phyloP scores from a whole-genome alignment of 2,888 invertebrate genomes.

The Polydrusus tereticollis region DNA sequence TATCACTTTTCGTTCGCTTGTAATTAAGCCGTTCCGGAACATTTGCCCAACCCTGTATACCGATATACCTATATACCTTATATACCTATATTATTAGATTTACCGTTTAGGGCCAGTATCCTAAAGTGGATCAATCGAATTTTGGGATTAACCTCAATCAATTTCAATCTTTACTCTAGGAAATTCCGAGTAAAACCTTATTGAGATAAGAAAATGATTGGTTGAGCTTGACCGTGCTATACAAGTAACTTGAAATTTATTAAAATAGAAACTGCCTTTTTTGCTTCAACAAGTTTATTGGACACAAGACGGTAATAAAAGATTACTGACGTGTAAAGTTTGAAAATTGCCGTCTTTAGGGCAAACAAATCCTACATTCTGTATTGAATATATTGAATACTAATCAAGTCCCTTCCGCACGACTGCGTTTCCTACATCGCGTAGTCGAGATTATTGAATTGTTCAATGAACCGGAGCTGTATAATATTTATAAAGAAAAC shows the following conservation, averaged over 20 bases:
- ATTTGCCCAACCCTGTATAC: too few relatives aligned
- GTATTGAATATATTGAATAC: conserved; percentile 22
- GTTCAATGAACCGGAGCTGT: conserved; percentile 3
- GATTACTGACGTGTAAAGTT: conserved; percentile 17
- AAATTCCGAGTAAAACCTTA: too few relatives aligned
- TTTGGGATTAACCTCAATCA: too few relatives aligned
- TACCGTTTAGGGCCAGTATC: too few relatives aligned
- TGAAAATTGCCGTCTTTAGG: conserved; percentile 18
- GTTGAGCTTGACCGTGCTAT: neutral
- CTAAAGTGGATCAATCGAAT: too few relatives aligned
- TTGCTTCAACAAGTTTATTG: conserved; percentile 11
- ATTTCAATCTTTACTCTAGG: too few relatives aligned
- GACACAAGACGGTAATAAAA: neutral
- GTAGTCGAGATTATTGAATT: neutral
- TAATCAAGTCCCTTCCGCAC: conserved; percentile 17
- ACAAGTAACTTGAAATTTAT: neutral
- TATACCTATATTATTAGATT: too few relatives aligned
- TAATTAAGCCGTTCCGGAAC: too few relatives aligned
- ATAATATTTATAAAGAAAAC: conserved; percentile 5
- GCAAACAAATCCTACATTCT: conserved; percentile 19
- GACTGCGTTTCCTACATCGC: conserved; percentile 10
- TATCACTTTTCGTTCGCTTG: too few relatives aligned
- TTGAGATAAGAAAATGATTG: too few relatives aligned
- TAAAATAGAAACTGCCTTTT: neutral
- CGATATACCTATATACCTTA: too few relatives aligned